Conservation (phyloP, 2,113 vertebrate species). For the Craseonycteris thonglongyai region DNA sequence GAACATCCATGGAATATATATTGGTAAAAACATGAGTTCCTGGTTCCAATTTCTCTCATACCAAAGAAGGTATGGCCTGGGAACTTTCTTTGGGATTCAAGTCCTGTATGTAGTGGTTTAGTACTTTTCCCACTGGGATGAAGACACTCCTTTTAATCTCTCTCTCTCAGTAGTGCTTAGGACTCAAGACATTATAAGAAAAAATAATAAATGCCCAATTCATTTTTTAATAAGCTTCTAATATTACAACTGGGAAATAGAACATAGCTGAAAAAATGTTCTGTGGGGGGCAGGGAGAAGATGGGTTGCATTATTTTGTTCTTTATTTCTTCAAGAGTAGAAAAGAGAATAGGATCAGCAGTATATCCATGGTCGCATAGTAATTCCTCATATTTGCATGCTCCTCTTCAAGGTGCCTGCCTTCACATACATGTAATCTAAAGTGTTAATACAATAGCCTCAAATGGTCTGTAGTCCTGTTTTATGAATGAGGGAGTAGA, state of each 20-base stretch:
- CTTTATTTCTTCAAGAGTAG: neutral
- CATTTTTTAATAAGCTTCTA: neutral
- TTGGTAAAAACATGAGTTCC: neutral
- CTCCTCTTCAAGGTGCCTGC: neutral
- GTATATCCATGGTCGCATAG: neutral
- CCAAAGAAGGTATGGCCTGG: neutral
- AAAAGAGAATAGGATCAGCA: neutral
- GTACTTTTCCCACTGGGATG: neutral
- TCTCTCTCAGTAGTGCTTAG: neutral
- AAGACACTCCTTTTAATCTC: neutral
- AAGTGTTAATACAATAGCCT: neutral
- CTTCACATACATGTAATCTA: neutral
- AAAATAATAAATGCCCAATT: neutral
- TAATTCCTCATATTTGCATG: neutral
- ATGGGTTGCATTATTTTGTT: neutral
- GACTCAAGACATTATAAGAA: neutral
- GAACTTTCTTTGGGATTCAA: neutral
- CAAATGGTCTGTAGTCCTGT: neutral
- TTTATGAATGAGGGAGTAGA: neutral
- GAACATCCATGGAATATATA: neutral
- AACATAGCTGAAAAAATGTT: neutral
- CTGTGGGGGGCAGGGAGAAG: too few species aligned
- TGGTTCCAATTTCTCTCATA: neutral
- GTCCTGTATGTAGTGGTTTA: too few species aligned
- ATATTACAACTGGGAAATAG: neutral